Conservation (phyloP, 2,113 vertebrate genomes). For the Pandion haliaetus region DNA sequence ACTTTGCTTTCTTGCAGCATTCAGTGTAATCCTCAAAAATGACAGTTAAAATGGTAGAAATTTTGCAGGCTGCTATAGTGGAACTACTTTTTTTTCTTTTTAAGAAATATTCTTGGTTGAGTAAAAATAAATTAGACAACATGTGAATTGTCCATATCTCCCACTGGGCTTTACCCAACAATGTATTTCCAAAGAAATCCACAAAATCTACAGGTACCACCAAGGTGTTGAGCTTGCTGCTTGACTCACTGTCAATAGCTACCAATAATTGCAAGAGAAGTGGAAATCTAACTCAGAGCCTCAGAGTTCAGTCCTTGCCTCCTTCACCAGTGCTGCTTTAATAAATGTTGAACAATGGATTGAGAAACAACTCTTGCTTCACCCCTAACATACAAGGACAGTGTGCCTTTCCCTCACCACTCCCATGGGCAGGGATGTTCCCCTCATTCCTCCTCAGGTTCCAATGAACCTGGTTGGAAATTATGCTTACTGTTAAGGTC, state of each 20-base stretch:
- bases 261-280: not conserved
- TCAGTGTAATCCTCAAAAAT: not conserved
- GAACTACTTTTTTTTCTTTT: not conserved
- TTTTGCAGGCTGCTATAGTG: not conserved
- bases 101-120: not conserved
- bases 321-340: not conserved
- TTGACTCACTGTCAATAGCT: not conserved
- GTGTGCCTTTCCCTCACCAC: rapidly evolving
- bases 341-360: not conserved
- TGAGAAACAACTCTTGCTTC: not conserved
- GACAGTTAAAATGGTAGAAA: not conserved
- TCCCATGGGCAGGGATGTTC: not conserved
- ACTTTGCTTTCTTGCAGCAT: not conserved
- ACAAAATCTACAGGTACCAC: not conserved
- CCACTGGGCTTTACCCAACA: not conserved
- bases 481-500: not conserved
- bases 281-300: not conserved
- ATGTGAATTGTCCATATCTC: not conserved
- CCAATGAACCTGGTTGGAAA: not conserved
- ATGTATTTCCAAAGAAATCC: not conserved
- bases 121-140: not conserved
- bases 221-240: not conserved
- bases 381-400: not conserved
- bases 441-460: not conserved
- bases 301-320: not conserved